Conservation (phyloP, 2,797 vertebrate genomes). For the Gymnoscopelus braueri region DNA sequence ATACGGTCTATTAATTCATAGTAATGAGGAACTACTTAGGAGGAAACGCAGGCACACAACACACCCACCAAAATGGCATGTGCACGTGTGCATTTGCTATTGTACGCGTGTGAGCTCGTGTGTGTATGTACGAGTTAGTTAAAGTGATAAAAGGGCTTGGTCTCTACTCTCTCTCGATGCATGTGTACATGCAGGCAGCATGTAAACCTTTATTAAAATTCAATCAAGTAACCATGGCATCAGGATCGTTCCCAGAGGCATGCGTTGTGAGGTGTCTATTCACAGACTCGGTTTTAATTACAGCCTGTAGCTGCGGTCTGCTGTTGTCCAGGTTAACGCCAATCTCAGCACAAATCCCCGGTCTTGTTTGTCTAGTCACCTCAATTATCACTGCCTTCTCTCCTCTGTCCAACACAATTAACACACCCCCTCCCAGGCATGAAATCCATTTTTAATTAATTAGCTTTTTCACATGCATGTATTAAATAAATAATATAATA, state of each 20-base stretch:
- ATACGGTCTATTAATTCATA: slow-evolving; percentile 58
- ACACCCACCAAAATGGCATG: not conserved
- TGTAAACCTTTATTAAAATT: not conserved
- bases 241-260: too few relatives aligned
- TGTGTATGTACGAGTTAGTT: slow-evolving; percentile 2
- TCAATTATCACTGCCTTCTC: slow-evolving; percentile 35
- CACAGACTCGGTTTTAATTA: not conserved
- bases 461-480: slow-evolving; percentile 22
- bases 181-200: not conserved
- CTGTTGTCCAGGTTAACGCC: not conserved
- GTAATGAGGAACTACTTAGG: slow-evolving; percentile 47
- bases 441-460: slow-evolving; percentile 29
- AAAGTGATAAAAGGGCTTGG: not conserved
- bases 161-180: not conserved
- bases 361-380: slow-evolving; percentile 6
- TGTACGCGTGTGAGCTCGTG: not conserved
- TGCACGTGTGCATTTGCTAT: not conserved
- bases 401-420: slow-evolving; percentile 23
- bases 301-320: not conserved
- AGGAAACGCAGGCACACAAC: not conserved
- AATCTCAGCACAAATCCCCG: slow-evolving; percentile 10
- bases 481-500: slow-evolving; percentile 12
- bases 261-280: not conserved
- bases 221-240: not conserved
- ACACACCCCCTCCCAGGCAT: slow-evolving; percentile 10